Base-by-base conservation (phyloP, 2,888 invertebrate genomes). In the Sycophila texana region DNA sequence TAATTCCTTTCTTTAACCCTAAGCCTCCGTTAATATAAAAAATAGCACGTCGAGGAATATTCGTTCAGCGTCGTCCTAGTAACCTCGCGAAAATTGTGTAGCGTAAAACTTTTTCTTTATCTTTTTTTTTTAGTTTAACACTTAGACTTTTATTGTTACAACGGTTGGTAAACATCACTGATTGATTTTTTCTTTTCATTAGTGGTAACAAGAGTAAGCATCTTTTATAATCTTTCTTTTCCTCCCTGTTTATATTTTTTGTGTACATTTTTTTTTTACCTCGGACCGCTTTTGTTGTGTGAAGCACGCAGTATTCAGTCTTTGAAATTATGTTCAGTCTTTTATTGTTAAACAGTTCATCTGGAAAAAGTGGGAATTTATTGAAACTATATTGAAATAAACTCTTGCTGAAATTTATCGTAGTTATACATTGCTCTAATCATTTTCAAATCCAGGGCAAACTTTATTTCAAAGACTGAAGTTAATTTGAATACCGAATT, bases 11-110 rank as follows among this genome's bases (percentile, higher is more conserved):
- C 72, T 84, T 80, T 83, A 83, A 84, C 82, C 80, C 83, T 85
- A 85, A 83, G 82, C 82, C 83, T 86, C 71, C 84, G 80, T 81
- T 85, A 85, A 86, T 88, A 87, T 87, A 89, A 88, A 88, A 89
- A 89, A 89, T 88, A 89, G 85, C 85, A 85, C 84, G 86, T 87
- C 84, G 81, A 85, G 82, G 85, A 86, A 83, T 86, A 84, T 81
- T 82, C 75, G 67, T 80, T 82, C 70, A 82, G 82, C 73, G 74
- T 66, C 66, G 47, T 79, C 55, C 74, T 81, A 77, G 66, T 71
- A 74, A 81, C 66, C 71, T 77, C 74, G 55, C 65, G 49, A 74
- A 79, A 74, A 74, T 73, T 61, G 53, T 63, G 47, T 70, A 26
- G 57, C 47, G 68, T 67, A 58, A 58, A 47, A 53, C 65, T 73